These are phyloP conservation scores for Charadrius vociferus DNA, from an alignment of 2,113 vertebrate genomes.

Conservation along the genomic window DNA sequence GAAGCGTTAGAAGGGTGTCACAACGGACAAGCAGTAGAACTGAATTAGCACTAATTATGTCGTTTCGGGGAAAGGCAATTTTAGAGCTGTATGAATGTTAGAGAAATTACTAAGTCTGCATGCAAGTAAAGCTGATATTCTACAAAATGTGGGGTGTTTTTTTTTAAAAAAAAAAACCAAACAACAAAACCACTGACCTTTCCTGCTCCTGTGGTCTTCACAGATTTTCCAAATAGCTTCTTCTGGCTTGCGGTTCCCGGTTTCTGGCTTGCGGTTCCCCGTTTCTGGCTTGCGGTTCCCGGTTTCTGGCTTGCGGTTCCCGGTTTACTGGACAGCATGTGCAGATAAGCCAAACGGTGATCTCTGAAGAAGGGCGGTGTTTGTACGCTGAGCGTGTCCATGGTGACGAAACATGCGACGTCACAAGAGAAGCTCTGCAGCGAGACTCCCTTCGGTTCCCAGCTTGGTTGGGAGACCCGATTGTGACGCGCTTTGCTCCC, in stretches of 20 bases:
- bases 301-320: background rate
- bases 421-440: background rate
- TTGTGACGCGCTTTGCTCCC: background rate
- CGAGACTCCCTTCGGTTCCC: background rate
- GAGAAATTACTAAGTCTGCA: background rate
- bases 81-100: background rate
- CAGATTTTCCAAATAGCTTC: background rate
- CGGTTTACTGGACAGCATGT: background rate
- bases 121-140: background rate
- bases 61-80: background rate
- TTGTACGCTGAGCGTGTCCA: background rate
- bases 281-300: background rate
- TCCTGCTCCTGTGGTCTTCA: background rate
- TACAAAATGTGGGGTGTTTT: background rate
- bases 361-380: background rate
- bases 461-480: background rate
- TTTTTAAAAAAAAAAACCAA: background rate
- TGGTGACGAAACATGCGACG: background rate
- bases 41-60: background rate
- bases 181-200: conserved; percentile 22
- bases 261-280: background rate
- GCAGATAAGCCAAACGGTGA: background rate
- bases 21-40: background rate
- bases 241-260: background rate
- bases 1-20: background rate